Percentiles rank a stretch among this genome's conserved stretches.
Conservation (phyloP, 2,113 vertebrate species). For the Nothocercus julius region DNA sequence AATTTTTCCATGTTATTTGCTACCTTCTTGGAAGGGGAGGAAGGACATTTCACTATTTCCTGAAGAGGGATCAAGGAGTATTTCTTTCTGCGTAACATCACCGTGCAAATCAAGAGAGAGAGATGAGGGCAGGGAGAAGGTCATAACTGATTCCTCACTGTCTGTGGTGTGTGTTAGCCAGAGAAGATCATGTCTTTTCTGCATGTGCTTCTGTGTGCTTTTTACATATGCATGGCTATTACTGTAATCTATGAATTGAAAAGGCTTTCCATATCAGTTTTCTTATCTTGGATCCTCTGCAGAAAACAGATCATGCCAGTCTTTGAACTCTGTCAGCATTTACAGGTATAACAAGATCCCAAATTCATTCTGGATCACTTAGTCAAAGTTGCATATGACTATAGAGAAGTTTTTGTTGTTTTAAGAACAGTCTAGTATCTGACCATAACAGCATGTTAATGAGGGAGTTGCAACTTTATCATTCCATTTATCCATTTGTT, state of each 20-base stretch:
- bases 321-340: not conserved
- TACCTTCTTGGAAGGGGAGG: not conserved
- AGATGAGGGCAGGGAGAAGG: not conserved
- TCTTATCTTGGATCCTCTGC: not conserved
- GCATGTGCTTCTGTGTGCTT: not conserved
- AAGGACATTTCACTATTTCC: not conserved
- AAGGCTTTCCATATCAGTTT: not conserved
- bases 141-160: not conserved
- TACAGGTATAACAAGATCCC: not conserved
- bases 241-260: not conserved
- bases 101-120: not conserved
- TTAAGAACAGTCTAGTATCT: not conserved
- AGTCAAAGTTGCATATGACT: not conserved
- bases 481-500: not conserved
- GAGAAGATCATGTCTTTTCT: not conserved
- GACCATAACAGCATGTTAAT: not conserved
- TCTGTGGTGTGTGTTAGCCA: not conserved
- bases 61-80: not conserved
- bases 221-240: not conserved
- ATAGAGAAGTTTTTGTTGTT: not conserved
- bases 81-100: not conserved
- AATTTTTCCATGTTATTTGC: not conserved
- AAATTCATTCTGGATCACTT: not conserved
- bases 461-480: not conserved
- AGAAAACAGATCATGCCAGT: not conserved